phyloP scores from a whole-genome alignment of 64 coral and sea anemone species.

The Dendronephthya gigantea region DNA sequence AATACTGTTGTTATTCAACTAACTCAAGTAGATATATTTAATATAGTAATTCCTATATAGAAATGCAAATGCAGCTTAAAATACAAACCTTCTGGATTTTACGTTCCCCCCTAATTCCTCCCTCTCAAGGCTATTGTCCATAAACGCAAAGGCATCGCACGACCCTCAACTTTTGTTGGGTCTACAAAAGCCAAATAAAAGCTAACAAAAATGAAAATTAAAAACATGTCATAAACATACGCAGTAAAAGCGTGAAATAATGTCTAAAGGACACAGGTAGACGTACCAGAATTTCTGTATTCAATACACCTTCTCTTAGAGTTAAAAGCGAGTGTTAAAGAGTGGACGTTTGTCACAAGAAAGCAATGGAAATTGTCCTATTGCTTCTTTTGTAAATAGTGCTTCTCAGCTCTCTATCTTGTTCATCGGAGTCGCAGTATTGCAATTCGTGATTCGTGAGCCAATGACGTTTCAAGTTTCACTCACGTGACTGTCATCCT shows the following conservation, averaged over 20 bases:
- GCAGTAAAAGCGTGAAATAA: neutral
- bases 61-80: neutral
- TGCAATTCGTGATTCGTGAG: neutral
- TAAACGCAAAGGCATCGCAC: constrained; percentile 20
- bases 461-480: neutral
- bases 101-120: constrained; percentile 16
- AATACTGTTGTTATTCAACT: neutral
- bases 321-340: neutral
- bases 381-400: neutral
- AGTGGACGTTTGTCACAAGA: neutral
- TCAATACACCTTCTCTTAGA: neutral
- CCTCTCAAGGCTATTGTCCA: constrained; percentile 17
- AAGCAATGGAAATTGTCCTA: neutral
- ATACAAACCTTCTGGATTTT: constrained; percentile 5
- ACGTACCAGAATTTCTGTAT: neutral
- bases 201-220: neutral
- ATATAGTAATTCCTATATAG: neutral
- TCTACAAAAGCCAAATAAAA: neutral
- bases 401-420: neutral
- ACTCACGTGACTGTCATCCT: neutral
- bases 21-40: neutral
- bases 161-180: neutral
- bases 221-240: neutral
- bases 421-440: neutral
- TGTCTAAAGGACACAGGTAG: neutral